Base-by-base conservation (phyloP, 1,140 invertebrate species). In the Hesperophylax magnus region DNA sequence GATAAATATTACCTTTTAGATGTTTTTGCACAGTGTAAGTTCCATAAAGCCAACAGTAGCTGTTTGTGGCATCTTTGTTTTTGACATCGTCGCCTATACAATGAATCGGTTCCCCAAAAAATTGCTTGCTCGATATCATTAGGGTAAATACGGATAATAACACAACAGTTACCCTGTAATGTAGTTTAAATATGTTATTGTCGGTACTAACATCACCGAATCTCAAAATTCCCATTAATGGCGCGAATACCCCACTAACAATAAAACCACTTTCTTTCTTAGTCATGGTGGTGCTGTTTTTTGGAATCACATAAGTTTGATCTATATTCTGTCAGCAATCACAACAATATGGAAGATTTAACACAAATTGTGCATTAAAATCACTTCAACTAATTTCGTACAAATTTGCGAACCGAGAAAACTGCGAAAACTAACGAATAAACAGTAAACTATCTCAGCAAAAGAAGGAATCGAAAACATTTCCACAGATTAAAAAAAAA, bases 31-130 rank as follows among this genome's bases (percentile, higher is more conserved):
- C 84, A 0, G 93, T 94, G 84, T 93, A 95, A 1, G 94, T 96
- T 65, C 94, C 93, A 85, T 94, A 92, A 54, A 95, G 94, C 94
- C 94, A 96, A 87, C 95, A 96, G 84, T 93, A 95, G 22, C 92
- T 92, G 81, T 95, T 93, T 53, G 95, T 91, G 47, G 93, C 91
- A 81, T 94, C 90, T 81, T 89, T 88, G 27, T 89, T 85, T 20
- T 84, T 82, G 56, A 90, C 87, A 34, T 11, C 8, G 17, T 90
- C 91, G 54, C 87, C 86, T 84, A 94, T 91, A 81, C 94, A 94
- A 72, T 93, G 88, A 8, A 95, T 93, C 0, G 93, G 93, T 84
- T 94, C 92, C 0, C 93, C 93, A 61, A 95, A 94, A 85, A 94
- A 94, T 85, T 94, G 93, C 84, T 93, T 94, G n/a, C 92, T 91